These are phyloP conservation scores for Melanerpes aurifrons DNA, from an alignment of 2,113 vertebrate species.

Conservation along the genomic window DNA sequence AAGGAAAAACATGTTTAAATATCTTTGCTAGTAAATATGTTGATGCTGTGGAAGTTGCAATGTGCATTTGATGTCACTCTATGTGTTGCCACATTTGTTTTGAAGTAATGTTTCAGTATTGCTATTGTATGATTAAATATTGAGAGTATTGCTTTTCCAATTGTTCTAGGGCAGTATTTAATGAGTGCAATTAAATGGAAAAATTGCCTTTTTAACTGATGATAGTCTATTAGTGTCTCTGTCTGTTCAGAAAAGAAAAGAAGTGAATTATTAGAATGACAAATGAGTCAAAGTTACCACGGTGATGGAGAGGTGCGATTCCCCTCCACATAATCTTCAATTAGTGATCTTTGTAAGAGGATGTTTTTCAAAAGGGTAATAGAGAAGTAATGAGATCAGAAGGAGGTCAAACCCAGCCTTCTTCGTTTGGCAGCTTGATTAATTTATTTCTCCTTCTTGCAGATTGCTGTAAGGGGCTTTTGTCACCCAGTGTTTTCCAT, in stretches of 20 bases:
- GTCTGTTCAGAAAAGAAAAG: conserved; percentile 81
- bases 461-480: conserved; percentile 86
- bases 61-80: conserved; percentile 53
- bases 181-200: conserved; percentile 88
- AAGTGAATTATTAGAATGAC: conserved; percentile 87
- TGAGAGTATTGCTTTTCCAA: conserved; percentile 84
- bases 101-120: conserved; percentile 78
- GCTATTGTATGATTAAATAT: conserved; percentile 82
- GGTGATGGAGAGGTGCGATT: conserved; percentile 84
- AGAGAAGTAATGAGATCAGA: conserved; percentile 90
- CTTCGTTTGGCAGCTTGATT: conserved; percentile 93
- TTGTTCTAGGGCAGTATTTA: conserved; percentile 85
- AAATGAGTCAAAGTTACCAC: conserved; percentile 84
- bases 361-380: conserved; percentile 90
- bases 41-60: conserved; percentile 53
- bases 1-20: background rate
- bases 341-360: conserved; percentile 91
- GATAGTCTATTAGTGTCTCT: conserved; percentile 85
- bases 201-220: conserved; percentile 86
- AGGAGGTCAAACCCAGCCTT: conserved; percentile 88
- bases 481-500: conserved; percentile 82
- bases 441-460: conserved; percentile 90
- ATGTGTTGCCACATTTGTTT: conserved; percentile 74
- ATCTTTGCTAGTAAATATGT: background rate
- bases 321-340: conserved; percentile 89